Evolutionary conservation across 2,113 vertebrate species (phyloP), one percentile per base, ranked within the genome.

Genomic region (Lepidothrix coronata): DNA sequence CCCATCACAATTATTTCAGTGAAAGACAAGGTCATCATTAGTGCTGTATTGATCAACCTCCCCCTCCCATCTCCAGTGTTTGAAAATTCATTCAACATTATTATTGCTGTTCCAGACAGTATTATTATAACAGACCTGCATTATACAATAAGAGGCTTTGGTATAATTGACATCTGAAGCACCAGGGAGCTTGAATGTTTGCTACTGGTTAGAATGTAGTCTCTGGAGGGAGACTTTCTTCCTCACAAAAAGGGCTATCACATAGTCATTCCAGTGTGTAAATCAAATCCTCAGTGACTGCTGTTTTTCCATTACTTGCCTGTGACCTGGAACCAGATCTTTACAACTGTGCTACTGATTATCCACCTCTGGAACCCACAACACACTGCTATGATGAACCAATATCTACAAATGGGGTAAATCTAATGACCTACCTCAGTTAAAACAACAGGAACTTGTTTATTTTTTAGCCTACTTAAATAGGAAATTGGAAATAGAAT

Each of bases 121-220:
- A 91, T 96, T 96, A 94, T 96, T 97, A 95, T 95, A 94, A 90
- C 87, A 89, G 46, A 82, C 87, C 58, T 66, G 77, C 54, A 79
- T 91, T 95, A 95, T 82, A 91, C 82, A 96, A 85, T 96, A 95
- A 94, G 77, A 97, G 54, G 88, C 83, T 97, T 96, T 96, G 88
- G 84, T 95, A 84, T 96, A 97, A 96, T 65, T 96, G 96, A 93
- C 77, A 96, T 71, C 87, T 85, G 89, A 95, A 97, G 86, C 92
- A 95, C 84, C 74, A 72, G 85, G 59, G 91, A 96, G 62, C 70
- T 87, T 44, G 21, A 37, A 94, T 91, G 68, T 87, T 91, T 91
- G 88, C 90, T 78, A 49, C 81, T 59, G 46, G 86, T 93, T 95
- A 85, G 73, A 67, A 76, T 63, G 76, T 80, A 58, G 76, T 85